phyloP scores from a whole-genome alignment of 2,113 vertebrate genomes.

The Brevimyrus niger region DNA sequence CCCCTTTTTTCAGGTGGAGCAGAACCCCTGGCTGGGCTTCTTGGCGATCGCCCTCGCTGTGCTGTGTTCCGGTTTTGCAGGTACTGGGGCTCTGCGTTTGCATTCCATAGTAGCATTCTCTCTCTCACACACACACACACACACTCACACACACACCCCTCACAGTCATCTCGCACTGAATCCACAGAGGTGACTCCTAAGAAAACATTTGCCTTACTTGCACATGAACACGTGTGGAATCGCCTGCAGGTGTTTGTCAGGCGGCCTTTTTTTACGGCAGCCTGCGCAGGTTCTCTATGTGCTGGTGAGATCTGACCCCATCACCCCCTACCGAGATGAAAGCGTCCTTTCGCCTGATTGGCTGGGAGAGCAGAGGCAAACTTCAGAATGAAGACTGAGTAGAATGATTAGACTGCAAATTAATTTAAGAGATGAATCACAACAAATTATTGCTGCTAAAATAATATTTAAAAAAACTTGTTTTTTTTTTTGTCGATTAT shows the following conservation, averaged over 20 bases:
- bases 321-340: background rate
- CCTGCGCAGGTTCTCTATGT: background rate
- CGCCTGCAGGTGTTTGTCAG: background rate
- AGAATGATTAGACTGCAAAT: background rate
- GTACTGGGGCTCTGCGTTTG: conserved; percentile 46
- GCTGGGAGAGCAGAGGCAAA: background rate
- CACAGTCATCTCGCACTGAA: background rate
- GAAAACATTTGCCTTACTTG: background rate
- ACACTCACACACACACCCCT: background rate
- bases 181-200: background rate
- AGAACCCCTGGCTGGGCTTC: conserved; percentile 81
- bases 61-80: conserved; percentile 95
- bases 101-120: background rate
- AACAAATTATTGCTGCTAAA: background rate
- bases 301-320: background rate
- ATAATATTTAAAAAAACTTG: background rate
- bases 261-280: background rate
- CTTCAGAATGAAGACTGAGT: too few relatives aligned
- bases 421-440: background rate
- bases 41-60: conserved; percentile 81
- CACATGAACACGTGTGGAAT: background rate
- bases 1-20: conserved; percentile 71
- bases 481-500: background rate
- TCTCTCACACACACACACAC: background rate
- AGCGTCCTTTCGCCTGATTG: background rate